These are phyloP conservation scores for Cheilosia scutellata DNA, from an alignment of 2,888 invertebrate genomes.

Conservation along the genomic window DNA sequence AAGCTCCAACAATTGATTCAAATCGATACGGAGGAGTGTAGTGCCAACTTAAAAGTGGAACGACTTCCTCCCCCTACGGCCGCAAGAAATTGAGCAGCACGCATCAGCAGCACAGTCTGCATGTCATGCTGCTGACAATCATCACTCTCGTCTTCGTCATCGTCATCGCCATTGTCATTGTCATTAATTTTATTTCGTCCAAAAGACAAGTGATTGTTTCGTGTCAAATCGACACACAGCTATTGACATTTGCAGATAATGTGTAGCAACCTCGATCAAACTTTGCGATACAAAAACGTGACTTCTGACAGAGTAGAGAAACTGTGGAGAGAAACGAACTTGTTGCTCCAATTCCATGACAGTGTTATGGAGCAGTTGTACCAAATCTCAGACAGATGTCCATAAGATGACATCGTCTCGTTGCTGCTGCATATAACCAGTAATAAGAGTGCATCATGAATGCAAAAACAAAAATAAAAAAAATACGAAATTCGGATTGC, in stretches of 20 bases:
- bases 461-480: constrained; percentile 15
- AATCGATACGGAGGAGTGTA: too few relatives aligned
- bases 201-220: constrained; percentile 55
- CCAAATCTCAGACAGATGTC: constrained; percentile 63
- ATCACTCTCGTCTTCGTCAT: constrained; percentile 7
- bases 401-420: constrained; percentile 40
- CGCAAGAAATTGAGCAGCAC: too few relatives aligned
- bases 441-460: constrained; percentile 21
- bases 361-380: constrained; percentile 52
- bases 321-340: constrained; percentile 12
- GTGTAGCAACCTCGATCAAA: constrained; percentile 13
- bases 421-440: neutral
- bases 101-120: too few relatives aligned
- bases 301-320: constrained; percentile 22
- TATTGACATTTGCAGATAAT: constrained; percentile 49
- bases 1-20: too few relatives aligned
- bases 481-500: constrained; percentile 14
- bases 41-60: too few relatives aligned
- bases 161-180: constrained; percentile 23
- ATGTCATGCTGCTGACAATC: constrained; percentile 44
- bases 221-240: constrained; percentile 61
- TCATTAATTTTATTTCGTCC: constrained; percentile 33
- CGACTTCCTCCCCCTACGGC: too few relatives aligned
- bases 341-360: constrained; percentile 63
- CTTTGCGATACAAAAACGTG: constrained; percentile 27